Base-by-base conservation (phyloP, 2,888 invertebrate genomes). In the Leptothorax acervorum region DNA sequence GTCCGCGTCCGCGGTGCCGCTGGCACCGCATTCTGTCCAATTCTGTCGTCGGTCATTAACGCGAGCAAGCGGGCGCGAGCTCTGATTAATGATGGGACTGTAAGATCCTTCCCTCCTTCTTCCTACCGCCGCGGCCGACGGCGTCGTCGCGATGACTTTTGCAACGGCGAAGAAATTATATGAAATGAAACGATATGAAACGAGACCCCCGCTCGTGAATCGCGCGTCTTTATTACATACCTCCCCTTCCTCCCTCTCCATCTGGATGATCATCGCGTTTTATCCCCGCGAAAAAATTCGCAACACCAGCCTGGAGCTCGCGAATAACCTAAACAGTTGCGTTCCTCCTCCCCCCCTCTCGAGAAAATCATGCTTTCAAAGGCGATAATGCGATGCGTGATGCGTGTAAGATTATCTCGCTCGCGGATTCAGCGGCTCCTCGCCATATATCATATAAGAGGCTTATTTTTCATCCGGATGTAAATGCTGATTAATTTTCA, bases 31-130 rank as follows among this genome's bases (percentile, higher is more conserved):
- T 23, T 23, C 23, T 23, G 23, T 23, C 0, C 23, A 23, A 23
- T 23, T 78, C 78, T 68, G 78, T 68, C 28, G 76, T 53, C 28
- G 53, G 65, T 9, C 31, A n/a, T 78, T 55, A 55, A 35, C 68
- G 51, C 78, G 68, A 55, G 66, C 76, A 3, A 42, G 28, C 66
- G 66, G 9, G 11, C 66, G 53, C 28, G 12, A 8, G 6, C 18
- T 6, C 18, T 75, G 66, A 78, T 78, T 78, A 53, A 78, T 53
- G 48, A 15, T 1, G 45, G 45, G 8, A 35, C 23, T n/a, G n/a
- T 45, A 45, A 66, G 42, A 3, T 8, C 45, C 12, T 63, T 11
- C 23, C 42, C 1, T 1, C 0, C 9, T 18, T 9, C 6, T 1
- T 9, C 62, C 9, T 31, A 3, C 3, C 28, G 0, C 3, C 35